These are phyloP conservation scores for Pipa parva DNA, from an alignment of 2,113 vertebrate genomes.

Conservation along the genomic window DNA sequence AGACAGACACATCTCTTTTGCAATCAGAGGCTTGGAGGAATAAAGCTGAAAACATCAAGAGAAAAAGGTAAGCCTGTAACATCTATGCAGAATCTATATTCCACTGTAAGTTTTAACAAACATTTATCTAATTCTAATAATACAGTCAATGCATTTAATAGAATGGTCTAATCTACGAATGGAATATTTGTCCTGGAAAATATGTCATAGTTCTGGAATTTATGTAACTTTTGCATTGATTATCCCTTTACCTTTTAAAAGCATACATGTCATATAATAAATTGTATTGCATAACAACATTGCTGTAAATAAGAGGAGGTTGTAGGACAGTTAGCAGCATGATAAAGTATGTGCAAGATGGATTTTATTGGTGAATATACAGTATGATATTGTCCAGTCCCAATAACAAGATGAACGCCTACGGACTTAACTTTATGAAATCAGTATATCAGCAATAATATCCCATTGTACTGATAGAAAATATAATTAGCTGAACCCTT, in stretches of 20 bases:
- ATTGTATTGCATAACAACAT: no score
- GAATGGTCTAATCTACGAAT: no score
- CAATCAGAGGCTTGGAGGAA: conserved; percentile 51
- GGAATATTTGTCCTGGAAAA: no score
- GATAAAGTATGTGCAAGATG: conserved; percentile 9
- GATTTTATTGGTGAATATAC: not conserved
- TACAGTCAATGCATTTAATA: no score
- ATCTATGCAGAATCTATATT: not conserved
- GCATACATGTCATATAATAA: not conserved
- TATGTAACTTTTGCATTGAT: no score
- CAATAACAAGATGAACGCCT: not conserved
- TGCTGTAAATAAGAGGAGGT: no score
- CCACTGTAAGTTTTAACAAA: no score
- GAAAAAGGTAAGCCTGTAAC: conserved; percentile 44
- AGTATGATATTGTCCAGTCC: not conserved
- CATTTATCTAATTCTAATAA: no score
- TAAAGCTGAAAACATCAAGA: conserved; percentile 41
- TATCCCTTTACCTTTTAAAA: no score
- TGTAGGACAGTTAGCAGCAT: conserved; percentile 1
- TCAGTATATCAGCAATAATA: conserved; percentile 9
- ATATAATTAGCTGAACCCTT: not conserved
- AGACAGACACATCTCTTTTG: conserved; percentile 46
- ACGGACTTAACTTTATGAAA: conserved; percentile 13
- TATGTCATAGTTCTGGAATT: no score
- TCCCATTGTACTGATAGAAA: not conserved